A percentile compares a stretch with the other conserved stretches of the same genome.
Conservation (phyloP, 1,140 invertebrate species). For the Listronotus oregonensis region DNA sequence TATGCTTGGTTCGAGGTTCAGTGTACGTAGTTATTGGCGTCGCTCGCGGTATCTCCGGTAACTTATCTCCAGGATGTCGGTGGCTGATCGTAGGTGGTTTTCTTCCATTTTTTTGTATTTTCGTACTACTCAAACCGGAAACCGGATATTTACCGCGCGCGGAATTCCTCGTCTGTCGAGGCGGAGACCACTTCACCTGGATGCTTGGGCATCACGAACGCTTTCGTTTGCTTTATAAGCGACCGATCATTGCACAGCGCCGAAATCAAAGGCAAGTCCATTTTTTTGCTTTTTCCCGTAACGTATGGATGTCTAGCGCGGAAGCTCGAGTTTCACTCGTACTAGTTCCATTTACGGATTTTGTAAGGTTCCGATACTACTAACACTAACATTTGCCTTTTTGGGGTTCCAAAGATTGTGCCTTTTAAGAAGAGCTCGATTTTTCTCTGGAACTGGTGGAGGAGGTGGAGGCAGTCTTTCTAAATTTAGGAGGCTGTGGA, state of each 20-base stretch:
- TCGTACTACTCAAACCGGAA: slow-evolving; percentile 64
- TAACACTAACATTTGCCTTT: slow-evolving; percentile 30
- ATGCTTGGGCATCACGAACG: slow-evolving; percentile 75
- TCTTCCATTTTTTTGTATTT: slow-evolving; percentile 62
- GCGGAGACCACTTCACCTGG: slow-evolving; percentile 51
- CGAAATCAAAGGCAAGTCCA: slow-evolving; percentile 86
- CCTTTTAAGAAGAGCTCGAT: slow-evolving; percentile 21
- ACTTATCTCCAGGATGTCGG: slow-evolving; percentile 65
- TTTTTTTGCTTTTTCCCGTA: slow-evolving; percentile 83
- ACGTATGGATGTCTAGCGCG: slow-evolving; percentile 76
- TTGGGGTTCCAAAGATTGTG: slow-evolving; percentile 32
- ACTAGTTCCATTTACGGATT: slow-evolving; percentile 10
- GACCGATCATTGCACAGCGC: slow-evolving; percentile 88
- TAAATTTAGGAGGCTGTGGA: slow-evolving; percentile 64
- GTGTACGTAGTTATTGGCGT: slow-evolving; percentile 56
- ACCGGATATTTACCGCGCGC: slow-evolving; percentile 64
- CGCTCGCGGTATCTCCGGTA: slow-evolving; percentile 57
- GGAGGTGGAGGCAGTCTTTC: slow-evolving; percentile 74
- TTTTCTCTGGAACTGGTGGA: slow-evolving; percentile 57
- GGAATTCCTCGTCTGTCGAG: slow-evolving; percentile 43
- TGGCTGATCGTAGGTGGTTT: slow-evolving; percentile 62
- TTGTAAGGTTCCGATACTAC: slow-evolving; percentile 1
- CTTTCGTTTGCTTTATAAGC: slow-evolving; percentile 82
- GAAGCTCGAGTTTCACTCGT: slow-evolving; percentile 33
- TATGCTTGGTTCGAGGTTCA: slow-evolving; percentile 51